These are phyloP conservation scores for Macquaria ambigua DNA, from an alignment of 2,113 vertebrate species.

Conservation along the genomic window DNA sequence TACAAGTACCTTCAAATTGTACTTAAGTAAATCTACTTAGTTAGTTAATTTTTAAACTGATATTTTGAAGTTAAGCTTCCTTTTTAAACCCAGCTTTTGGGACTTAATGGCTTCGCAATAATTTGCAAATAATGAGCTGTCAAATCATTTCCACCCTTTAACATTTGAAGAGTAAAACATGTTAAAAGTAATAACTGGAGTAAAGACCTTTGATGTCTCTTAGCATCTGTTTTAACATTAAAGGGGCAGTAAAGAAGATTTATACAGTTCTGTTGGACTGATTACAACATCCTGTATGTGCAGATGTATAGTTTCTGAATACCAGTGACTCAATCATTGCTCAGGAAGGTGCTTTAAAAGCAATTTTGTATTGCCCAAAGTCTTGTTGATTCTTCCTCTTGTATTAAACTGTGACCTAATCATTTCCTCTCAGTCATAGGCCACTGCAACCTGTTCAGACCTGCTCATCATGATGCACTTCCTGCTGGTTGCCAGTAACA, in stretches of 20 bases:
- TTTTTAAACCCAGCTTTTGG: background rate
- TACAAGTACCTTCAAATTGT: no score
- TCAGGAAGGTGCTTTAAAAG: background rate
- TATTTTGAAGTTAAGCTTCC: background rate
- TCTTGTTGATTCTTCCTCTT: background rate
- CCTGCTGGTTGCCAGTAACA: background rate
- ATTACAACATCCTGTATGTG: background rate
- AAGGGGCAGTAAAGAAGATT: background rate
- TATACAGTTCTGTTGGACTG: background rate
- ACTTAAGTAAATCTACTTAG: no score
- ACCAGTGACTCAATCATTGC: background rate
- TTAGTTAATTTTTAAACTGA: no score
- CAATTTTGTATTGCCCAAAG: background rate
- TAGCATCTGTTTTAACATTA: background rate
- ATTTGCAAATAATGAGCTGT: background rate
- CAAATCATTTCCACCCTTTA: no score
- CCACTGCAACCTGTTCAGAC: background rate
- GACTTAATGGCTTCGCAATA: background rate
- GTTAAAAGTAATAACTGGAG: no score
- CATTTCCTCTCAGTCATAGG: background rate
- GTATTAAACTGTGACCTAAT: background rate
- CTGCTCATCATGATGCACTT: background rate
- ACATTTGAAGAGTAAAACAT: background rate
- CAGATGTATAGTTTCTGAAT: background rate
- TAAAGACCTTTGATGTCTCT: background rate